phyloP scores from a whole-genome alignment of 2,113 vertebrate genomes.

The Salvator merianae region DNA sequence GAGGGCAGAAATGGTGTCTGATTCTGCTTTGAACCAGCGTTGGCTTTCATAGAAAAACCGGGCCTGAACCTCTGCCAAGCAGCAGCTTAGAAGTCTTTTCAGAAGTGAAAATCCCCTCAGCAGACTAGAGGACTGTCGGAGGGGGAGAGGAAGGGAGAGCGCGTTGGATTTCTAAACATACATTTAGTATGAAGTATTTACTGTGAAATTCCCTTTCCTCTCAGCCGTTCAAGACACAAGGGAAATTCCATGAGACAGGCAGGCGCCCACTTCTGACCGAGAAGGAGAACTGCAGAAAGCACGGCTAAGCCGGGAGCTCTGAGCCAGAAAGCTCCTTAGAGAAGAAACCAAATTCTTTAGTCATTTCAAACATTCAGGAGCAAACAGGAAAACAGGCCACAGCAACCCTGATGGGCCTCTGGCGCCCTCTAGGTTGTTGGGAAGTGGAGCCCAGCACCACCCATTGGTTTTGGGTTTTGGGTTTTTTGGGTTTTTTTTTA shows the following conservation, averaged over 20 bases:
- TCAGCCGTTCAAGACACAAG: not conserved
- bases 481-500: too few species aligned
- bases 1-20: too few species aligned
- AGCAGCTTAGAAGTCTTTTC: not conserved
- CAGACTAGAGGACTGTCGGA: not conserved
- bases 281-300: not conserved
- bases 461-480: too few species aligned
- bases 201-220: not conserved
- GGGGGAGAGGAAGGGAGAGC: fast-evolving
- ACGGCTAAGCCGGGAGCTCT: not conserved
- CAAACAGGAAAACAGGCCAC: not conserved
- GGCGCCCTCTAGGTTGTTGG: too few species aligned
- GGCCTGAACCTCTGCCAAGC: not conserved
- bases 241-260: conserved; percentile 6
- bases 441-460: too few species aligned
- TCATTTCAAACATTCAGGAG: not conserved
- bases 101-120: not conserved
- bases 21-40: not conserved
- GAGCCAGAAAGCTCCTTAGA: not conserved
- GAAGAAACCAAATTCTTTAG: not conserved
- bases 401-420: too few species aligned
- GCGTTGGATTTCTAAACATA: not conserved
- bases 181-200: not conserved
- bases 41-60: not conserved
- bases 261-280: not conserved